These are phyloP conservation scores for Tachina lurida DNA, from an alignment of 2,888 invertebrate species.

Conservation along the genomic window DNA sequence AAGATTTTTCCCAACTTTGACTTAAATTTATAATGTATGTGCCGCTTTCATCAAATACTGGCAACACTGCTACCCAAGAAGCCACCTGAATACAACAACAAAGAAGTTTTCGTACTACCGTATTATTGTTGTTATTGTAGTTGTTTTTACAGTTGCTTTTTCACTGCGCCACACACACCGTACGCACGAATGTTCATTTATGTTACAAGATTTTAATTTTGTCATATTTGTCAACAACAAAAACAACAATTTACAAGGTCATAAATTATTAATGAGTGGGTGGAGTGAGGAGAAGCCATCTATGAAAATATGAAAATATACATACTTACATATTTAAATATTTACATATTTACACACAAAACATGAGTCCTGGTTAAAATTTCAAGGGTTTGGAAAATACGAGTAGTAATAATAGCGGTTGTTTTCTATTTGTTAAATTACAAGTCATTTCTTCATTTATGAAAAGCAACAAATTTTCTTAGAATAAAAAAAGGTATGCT, in stretches of 20 bases:
- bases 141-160: neutral
- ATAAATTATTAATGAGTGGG: conserved; percentile 25
- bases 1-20: no score
- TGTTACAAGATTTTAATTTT: neutral
- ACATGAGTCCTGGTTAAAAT: neutral
- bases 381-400: neutral
- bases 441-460: conserved; percentile 1
- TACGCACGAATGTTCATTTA: conserved; percentile 16
- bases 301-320: neutral
- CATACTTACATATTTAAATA: neutral
- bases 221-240: conserved; percentile 3
- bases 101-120: neutral
- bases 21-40: no score
- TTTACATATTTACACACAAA: neutral
- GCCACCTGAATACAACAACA: neutral
- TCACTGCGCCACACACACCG: neutral
- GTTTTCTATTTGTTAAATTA: conserved; percentile 2
- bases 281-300: neutral
- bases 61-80: neutral
- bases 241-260: conserved; percentile 19
- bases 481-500: neutral
- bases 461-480: no score
- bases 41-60: neutral
- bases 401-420: neutral
- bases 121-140: neutral